phyloP scores from a whole-genome alignment of 2,888 invertebrate genomes.

The Pasiphila rectangulata region DNA sequence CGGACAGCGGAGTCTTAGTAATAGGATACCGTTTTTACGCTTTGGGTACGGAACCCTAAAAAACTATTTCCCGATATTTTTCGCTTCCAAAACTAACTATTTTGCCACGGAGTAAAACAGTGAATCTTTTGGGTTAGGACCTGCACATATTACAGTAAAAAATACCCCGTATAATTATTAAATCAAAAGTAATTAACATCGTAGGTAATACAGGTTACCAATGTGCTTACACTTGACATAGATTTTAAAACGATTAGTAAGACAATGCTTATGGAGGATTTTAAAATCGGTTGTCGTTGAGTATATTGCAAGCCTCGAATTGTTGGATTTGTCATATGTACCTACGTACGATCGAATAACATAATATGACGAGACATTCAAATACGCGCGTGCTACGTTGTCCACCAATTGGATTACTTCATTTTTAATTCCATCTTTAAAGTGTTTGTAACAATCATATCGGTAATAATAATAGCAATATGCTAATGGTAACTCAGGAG shows the following conservation, averaged over 20 bases:
- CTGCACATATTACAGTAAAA: no score
- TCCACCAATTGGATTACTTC: constrained; percentile 54
- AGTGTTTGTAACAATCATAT: no score
- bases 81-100: no score
- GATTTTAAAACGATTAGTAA: constrained; percentile 3
- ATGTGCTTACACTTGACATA: constrained; percentile 7
- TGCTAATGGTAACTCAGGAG: no score
- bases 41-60: no score
- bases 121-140: no score
- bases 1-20: no score
- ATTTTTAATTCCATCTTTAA: no score
- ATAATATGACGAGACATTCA: constrained; percentile 58
- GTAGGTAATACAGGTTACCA: neutral
- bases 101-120: no score
- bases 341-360: constrained; percentile 61
- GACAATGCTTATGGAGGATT: neutral
- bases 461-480: no score
- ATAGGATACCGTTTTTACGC: no score
- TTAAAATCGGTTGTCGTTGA: neutral
- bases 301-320: constrained; percentile 32
- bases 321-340: constrained; percentile 70
- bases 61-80: no score
- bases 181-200: neutral
- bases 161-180: neutral
- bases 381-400: constrained; percentile 60